Evolutionary conservation across 2,797 vertebrate genomes (phyloP), one percentile per base, ranked within the genome.

Genomic region (Myotis myotis): DNA sequence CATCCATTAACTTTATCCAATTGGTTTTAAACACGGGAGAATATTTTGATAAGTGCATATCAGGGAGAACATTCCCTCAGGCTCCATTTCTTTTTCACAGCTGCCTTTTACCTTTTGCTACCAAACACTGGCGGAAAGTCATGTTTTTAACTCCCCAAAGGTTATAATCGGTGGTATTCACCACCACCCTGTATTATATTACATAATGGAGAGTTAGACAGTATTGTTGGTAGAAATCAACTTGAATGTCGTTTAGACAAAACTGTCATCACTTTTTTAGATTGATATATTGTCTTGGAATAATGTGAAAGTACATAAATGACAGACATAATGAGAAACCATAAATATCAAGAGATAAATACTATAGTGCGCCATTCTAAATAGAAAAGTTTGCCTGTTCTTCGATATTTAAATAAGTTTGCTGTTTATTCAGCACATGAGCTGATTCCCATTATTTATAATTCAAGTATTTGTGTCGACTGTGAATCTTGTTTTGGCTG

Each of bases 381-480:
- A 57, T 17, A 64, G 33, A 82, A 93, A 91, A 93, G 60, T 53
- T n/a, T 89, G 8, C 17, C 41, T 72, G 5, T 49, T 81, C 64
- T 93, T 93, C 22, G 2, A 20, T 84, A 93, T 91, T 95, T 94
- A 95, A 91, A 75, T 95, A 60, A 47, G 9, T 71, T 93, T 89
- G 33, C 74, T 95, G 22, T 88, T 96, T 88, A 95, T 81, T 90
- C 57, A 87, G 25, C 80, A 55, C 72, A 87, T 83, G 70, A 83
- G 49, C 41, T 93, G 57, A 85, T 87, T 86, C 28, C 57, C 64
- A 92, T 89, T 82, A 90, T 93, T 93, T 88, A 93, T 76, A 93
- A 91, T 95, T 96, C 87, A 96, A 93, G 72, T 95, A 92, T 96
- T 94, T 97, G 76, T 95, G n/a, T 89, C 85, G 93, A 95, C 62